phyloP scores from a whole-genome alignment of 2,113 vertebrate genomes.

The Thinocorus orbignyianus region DNA sequence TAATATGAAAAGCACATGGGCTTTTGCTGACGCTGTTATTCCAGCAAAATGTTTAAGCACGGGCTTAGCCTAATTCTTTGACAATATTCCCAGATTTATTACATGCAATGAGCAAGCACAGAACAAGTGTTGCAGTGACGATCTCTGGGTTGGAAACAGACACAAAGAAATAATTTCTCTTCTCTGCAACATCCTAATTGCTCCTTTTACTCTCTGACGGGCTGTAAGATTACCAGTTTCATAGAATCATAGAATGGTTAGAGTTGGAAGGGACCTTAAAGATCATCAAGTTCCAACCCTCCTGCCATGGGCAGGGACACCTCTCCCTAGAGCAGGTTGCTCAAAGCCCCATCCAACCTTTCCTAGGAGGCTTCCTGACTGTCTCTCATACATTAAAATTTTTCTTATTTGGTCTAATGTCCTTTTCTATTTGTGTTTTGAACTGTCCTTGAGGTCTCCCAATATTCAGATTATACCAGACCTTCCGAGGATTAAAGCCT shows the following conservation, averaged over 20 bases:
- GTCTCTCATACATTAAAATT: background rate
- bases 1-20: constrained; percentile 17
- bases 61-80: constrained; percentile 29
- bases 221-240: background rate
- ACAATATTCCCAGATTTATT: constrained; percentile 54
- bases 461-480: background rate
- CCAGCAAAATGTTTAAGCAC: constrained; percentile 14
- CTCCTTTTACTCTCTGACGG: background rate
- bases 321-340: too few relatives aligned
- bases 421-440: background rate
- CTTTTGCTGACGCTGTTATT: constrained; percentile 21
- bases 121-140: constrained; percentile 17
- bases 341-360: too few relatives aligned
- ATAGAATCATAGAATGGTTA: too few relatives aligned
- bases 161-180: constrained; percentile 9
- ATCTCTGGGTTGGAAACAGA: background rate
- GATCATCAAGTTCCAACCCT: too few relatives aligned
- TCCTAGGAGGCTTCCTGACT: background rate
- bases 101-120: constrained; percentile 8
- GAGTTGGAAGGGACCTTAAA: too few relatives aligned
- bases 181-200: constrained; percentile 9
- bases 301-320: too few relatives aligned
- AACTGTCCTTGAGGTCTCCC: background rate
- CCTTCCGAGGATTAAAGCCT: background rate
- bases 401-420: background rate